Conservation (phyloP, 2,888 invertebrate genomes). For the Dasypogon diadema region DNA sequence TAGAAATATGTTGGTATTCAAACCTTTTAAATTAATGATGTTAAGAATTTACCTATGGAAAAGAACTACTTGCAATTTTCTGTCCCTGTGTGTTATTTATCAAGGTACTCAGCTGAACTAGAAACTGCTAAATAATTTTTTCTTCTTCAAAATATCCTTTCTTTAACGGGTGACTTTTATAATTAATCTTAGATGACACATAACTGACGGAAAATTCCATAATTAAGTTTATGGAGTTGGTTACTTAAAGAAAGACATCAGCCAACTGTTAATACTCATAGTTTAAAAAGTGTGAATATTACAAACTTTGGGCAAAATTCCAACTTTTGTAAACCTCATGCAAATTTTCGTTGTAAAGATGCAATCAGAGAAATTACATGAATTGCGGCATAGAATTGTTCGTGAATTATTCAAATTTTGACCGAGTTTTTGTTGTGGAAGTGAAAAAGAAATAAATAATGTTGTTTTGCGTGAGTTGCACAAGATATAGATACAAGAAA, state of each 20-base stretch:
- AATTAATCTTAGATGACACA: background rate
- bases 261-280: background rate
- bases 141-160: too few relatives aligned
- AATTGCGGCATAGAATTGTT: constrained; percentile 32
- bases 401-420: constrained; percentile 46
- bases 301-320: background rate
- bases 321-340: constrained; percentile 9
- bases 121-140: background rate
- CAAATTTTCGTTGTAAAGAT: constrained; percentile 33
- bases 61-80: background rate
- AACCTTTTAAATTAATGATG: background rate
- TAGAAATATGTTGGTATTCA: too few relatives aligned
- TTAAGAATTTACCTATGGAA: background rate
- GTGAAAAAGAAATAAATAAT: too few relatives aligned
- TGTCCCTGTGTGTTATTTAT: too few relatives aligned
- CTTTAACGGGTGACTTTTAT: background rate
- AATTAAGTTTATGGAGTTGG: background rate
- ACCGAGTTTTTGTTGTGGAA: constrained; percentile 20
- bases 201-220: background rate
- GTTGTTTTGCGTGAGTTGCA: too few relatives aligned
- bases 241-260: background rate
- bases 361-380: constrained; percentile 37
- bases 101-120: background rate
- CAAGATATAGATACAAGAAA: too few relatives aligned
- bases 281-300: background rate